Evolutionary conservation across 2,888 invertebrate genomes (phyloP), one percentile per base, ranked within the genome.

Genomic region (Erebia aethiops): DNA sequence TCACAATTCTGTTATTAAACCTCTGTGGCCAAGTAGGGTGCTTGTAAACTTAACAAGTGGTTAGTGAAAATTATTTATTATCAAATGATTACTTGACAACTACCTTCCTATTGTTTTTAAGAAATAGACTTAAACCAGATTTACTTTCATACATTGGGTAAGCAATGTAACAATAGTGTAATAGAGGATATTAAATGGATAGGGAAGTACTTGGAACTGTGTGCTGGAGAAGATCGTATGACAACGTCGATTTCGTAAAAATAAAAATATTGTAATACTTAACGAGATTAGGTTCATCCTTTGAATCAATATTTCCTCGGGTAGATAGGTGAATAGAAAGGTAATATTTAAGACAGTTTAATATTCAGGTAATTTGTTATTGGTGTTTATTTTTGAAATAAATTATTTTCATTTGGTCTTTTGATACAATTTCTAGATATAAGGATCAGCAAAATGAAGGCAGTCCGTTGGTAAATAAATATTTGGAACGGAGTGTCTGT

Each of bases 311-410:
- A 84, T 81, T 81, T 84, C 84, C 81, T 80, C 89, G 87, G 87
- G 82, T 90, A 90, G 89, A 83, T 90, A 90, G 88, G 87, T 86
- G 84, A 86, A 87, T 86, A 89, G 87, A 84, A 84, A 82, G 82
- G 82, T 82, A 82, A 84, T 87, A 85, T 83, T 79, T 86, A 84
- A 81, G 83, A 79, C 82, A 81, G 82, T 86, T 81, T 81, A 75
- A 77, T 77, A 83, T 85, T 82, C 78, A 78, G 78, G 78, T 77
- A 77, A 80, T 85, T 84, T 81, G 84, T 87, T 88, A 83, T 82
- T 81, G 78, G 81, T 82, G 81, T 79, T 75, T 74, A 72, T 74
- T 73, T 71, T 67, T 63, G 73, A 73, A 76, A 81, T 82, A 83
- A 81, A 21, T 21, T 26, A 85, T 87, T 86, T 84, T 87, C 80